These are phyloP conservation scores for Diuraphis noxia DNA, from an alignment of 1,140 invertebrate species.

Conservation along the genomic window DNA sequence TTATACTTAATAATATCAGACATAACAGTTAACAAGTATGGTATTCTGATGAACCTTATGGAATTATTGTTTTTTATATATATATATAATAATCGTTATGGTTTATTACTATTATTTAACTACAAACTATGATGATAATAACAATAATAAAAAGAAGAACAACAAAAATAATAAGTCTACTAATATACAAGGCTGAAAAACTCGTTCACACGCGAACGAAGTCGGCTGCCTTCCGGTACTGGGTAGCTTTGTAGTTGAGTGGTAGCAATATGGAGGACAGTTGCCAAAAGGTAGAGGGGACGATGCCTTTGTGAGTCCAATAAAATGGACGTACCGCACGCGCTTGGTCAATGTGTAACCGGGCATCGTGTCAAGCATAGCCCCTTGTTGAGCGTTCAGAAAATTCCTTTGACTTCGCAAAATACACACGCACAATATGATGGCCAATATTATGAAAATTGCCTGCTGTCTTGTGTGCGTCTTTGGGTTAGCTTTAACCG, in stretches of 20 bases:
- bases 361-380: background rate
- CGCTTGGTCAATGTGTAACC: background rate
- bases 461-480: slow-evolving; percentile 47
- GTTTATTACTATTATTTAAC: background rate
- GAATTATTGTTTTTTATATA: background rate
- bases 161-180: background rate
- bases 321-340: background rate
- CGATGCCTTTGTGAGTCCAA: background rate
- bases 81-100: background rate
- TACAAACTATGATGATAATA: slow-evolving; percentile 4
- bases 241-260: background rate
- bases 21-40: background rate
- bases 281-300: background rate
- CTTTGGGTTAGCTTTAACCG: background rate
- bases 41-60: background rate
- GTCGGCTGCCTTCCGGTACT: slow-evolving; percentile 12
- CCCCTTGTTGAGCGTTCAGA: background rate
- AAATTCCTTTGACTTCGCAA: background rate
- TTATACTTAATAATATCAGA: background rate
- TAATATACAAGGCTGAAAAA: slow-evolving; percentile 11
- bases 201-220: background rate
- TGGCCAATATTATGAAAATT: slow-evolving; percentile 19
- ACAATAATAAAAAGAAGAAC: background rate
- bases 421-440: slow-evolving; percentile 37
- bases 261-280: background rate